Base-by-base conservation (phyloP, 2,888 invertebrate species). In the Mesorhabditis spiculigera region DNA sequence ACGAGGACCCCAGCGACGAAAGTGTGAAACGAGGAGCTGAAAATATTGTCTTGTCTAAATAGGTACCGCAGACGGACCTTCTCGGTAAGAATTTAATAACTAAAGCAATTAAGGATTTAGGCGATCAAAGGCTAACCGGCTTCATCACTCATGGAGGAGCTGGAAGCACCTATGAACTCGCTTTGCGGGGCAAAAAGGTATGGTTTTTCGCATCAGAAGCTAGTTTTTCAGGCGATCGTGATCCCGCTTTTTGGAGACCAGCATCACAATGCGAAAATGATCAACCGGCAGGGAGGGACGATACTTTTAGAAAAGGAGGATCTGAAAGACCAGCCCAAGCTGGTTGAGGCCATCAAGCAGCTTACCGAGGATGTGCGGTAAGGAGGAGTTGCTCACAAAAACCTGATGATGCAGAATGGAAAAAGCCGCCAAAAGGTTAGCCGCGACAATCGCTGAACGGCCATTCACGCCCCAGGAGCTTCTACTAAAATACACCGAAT, bases 111-210 rank as follows among this genome's bases (percentile, higher is more conserved):
- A 66, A 66, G 41, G 2, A 42, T 62, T 3, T 63, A 43, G 67
- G 58, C 16, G 71, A 75, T 43, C 13, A 44, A 41, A 63, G 74
- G 28, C 45, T 75, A 4, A 71, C 28, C 16, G 71, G 68, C 4
- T 75, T 75, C n/a, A 45, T 75, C n/a, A 75, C 74, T 10, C 74
- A 75, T 58, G 71, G 69, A 1, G 74, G 74, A 42, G 62, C 72
- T 8, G 73, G 72, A 63, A 73, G 73, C 61, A 73, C 74, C 10
- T 72, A 75, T 69, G 74, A 75, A 41, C 58, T 75, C 63, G 74
- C 72, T 4, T 64, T 69, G 63, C 16, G 44, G 5, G 74, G 74
- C 43, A 73, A 73, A 63, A 50, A 50, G n/a, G 58, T 28, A 28
- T 28, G 28, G 28, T 28, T 28, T 1, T 28, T n/a, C n/a, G n/a